phyloP scores from a whole-genome alignment of 2,113 vertebrate species.

The Engraulis encrasicolus region DNA sequence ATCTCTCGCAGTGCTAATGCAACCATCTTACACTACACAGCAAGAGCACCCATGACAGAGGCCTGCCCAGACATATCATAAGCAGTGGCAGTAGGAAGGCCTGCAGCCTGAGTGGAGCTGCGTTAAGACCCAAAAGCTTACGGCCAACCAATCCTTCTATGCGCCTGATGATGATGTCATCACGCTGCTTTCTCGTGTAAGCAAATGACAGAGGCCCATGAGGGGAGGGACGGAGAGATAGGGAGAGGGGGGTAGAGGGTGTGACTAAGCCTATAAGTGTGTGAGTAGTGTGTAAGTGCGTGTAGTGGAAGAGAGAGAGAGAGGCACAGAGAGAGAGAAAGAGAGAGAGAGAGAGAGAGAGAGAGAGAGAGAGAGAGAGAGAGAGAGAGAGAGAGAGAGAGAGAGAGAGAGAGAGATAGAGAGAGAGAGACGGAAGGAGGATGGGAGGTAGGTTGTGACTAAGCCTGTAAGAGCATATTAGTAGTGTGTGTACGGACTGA shows the following conservation, averaged over 20 bases:
- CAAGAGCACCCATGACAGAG: not conserved
- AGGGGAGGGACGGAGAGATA: too few relatives aligned
- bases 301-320: too few relatives aligned
- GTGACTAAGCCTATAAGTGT: too few relatives aligned
- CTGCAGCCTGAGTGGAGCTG: not conserved
- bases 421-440: too few relatives aligned
- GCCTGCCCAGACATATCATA: conserved; percentile 4
- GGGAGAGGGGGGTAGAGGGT: too few relatives aligned
- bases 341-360: conserved; percentile 16
- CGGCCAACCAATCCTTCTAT: not conserved
- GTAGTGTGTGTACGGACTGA: not conserved
- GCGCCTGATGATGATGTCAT: not conserved
- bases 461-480: not conserved
- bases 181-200: not conserved
- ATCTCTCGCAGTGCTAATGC: not conserved
- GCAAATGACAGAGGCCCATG: not conserved
- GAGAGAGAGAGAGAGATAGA: too few relatives aligned
- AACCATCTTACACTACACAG: not conserved
- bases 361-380: conserved; percentile 9
- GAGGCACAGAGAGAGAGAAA: too few relatives aligned
- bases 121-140: not conserved
- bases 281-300: too few relatives aligned
- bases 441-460: not conserved
- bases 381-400: not conserved
- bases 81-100: not conserved